phyloP scores from a whole-genome alignment of 2,888 invertebrate species.

The Hipparchia semele region DNA sequence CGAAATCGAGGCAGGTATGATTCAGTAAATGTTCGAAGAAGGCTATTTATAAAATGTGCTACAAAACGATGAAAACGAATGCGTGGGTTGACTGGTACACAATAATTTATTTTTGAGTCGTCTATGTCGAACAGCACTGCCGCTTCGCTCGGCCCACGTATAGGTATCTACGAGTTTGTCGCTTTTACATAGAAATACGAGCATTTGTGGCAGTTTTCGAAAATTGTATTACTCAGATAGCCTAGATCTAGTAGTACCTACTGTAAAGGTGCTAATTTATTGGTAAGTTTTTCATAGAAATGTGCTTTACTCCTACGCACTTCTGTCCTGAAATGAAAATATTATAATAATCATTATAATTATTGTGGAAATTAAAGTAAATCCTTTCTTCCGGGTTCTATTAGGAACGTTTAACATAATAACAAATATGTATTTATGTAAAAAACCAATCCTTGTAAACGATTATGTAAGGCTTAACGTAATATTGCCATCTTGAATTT shows the following conservation, averaged over 20 bases:
- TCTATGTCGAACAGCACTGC: conserved; percentile 23
- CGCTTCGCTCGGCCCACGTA: conserved; percentile 25
- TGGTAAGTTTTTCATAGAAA: background rate
- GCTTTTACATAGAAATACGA: conserved; percentile 14
- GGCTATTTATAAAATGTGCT: conserved; percentile 36
- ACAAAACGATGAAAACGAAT: conserved; percentile 49
- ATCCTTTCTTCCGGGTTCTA: no score
- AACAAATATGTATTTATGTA: no score
- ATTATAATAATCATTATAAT: no score
- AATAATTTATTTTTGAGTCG: conserved; percentile 40
- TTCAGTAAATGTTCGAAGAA: conserved; percentile 23
- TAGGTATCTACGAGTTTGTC: conserved; percentile 1
- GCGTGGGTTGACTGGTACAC: conserved; percentile 54
- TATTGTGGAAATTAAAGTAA: no score
- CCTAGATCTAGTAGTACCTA: background rate
- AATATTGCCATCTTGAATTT: no score
- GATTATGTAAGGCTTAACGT: no score
- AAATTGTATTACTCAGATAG: background rate
- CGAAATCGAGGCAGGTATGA: background rate
- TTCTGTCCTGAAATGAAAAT: no score
- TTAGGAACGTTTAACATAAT: no score
- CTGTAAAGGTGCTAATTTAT: background rate
- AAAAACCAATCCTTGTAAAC: no score
- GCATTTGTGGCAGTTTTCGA: background rate
- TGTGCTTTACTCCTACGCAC: no score